Base-by-base conservation (phyloP, 2,888 invertebrate species). In the Nycteola revayana region DNA sequence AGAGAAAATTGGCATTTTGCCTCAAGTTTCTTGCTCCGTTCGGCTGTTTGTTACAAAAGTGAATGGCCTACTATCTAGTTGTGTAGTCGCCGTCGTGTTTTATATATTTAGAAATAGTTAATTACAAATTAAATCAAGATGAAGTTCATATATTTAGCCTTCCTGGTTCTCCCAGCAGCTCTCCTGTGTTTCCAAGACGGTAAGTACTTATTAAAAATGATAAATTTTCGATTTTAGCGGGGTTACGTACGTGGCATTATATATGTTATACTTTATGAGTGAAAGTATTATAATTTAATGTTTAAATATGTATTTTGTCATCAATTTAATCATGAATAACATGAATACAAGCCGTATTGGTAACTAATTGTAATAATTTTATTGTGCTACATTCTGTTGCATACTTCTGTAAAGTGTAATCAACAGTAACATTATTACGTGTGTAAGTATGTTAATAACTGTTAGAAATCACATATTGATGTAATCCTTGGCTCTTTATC, bases 131-230 rank as follows among this genome's bases (percentile, higher is more conserved):
- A 55, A 58, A 53, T 66, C 55, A 90, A 78, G 75, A 95, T 95
- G 95, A 94, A 91, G 83, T 88, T 91, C 63, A 84, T 93, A 62
- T 90, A 92, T 73, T 77, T 95, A 60, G 66, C 77, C 32, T 67
- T 95, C 35, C 66, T 95, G 63, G 91, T 94, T 57, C 80, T 95
- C 48, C 94, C 95, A 57, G 92, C 93, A 18, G 90, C 93, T 26
- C 90, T 95, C 52, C 90, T 94, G 55, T 92, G 93, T 53, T 90
- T 93, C 49, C 92, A 92, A 75, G 90, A 87, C 79, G 93, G 95
- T 95, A 90, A 94, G 93, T 90, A 85, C 50, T 52, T 50, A 45
- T 60, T 59, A 62, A 60, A 47, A 58, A 48, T 44, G 48, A 49
- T 38, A 50, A 49, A 52, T 59, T 32, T 44, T 22, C 49, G 59